Percentiles rank a stretch among this genome's conserved stretches.
Evolutionary conservation across 2,888 invertebrate species (phyloP).

Genomic region (Tetragnatha montana): DNA sequence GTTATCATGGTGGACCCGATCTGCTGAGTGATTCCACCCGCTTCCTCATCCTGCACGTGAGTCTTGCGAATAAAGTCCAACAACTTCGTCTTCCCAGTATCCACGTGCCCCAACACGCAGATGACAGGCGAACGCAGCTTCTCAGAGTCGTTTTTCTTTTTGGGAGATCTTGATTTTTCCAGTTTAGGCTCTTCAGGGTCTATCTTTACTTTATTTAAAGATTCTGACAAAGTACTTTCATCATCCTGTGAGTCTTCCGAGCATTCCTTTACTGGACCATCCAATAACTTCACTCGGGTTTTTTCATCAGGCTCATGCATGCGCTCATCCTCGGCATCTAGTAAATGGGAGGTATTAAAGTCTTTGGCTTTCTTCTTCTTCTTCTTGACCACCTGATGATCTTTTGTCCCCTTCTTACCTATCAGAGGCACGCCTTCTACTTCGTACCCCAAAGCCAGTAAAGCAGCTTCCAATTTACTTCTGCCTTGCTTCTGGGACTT

Average conservation of each 20-base stretch:
- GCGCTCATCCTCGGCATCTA: conserved; percentile 35
- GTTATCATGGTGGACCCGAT: conserved; percentile 99
- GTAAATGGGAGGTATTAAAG: background rate
- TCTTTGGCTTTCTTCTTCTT: conserved; percentile 82
- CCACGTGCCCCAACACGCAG: conserved; percentile 98
- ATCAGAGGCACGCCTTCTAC: too few relatives aligned
- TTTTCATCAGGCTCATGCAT: conserved; percentile 25
- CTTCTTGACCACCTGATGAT: conserved; percentile 82
- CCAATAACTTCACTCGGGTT: background rate
- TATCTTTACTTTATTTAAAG: background rate
- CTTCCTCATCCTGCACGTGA: conserved; percentile 86
- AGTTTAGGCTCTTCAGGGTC: background rate
- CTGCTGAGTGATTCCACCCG: conserved; percentile 99
- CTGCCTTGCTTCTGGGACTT: conserved; percentile 84
- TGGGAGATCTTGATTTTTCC: too few relatives aligned
- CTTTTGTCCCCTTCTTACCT: too few relatives aligned
- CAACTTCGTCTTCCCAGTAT: conserved; percentile 99
- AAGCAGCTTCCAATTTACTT: conserved; percentile 89
- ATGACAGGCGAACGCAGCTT: conserved; percentile 95
- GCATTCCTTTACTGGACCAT: conserved; percentile 16
- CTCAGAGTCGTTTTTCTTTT: conserved; percentile 74
- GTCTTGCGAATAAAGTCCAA: conserved; percentile 83
- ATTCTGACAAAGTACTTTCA: background rate
- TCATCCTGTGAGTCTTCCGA: conserved; percentile 41
- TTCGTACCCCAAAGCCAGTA: too few relatives aligned